Base-by-base conservation (phyloP, 2,797 vertebrate genomes). In the Babyrousa celebensis region DNA sequence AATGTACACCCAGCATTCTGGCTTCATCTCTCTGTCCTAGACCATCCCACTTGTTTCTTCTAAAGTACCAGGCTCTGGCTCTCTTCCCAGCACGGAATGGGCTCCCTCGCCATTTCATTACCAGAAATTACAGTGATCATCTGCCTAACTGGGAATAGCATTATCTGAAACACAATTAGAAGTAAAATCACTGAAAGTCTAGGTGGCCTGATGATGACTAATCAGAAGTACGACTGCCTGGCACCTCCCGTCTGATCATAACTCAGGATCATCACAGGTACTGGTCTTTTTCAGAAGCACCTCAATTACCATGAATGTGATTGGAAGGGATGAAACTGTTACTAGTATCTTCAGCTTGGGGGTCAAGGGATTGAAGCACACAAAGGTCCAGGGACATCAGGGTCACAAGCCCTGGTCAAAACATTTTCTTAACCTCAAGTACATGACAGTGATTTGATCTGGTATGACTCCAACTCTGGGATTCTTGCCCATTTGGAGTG, bases 111-210 rank as follows among this genome's bases (percentile, higher is more conserved):
- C 71, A 29, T 98, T 98, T 98, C 67, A 96, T 98, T 98, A 96
- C 96, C 93, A 98, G 97, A 98, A 98, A 94, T 97, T n/a, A 63
- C 60, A 94, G 71, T 80, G 74, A 97, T 97, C 93, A 96, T 97
- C 97, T 91, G 70, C 97, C 93, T 97, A 6, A 92, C 58, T 96
- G 94, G 95, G 80, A 90, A 89, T 21, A 92, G n/a, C 79, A 86
- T 96, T 96, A 67, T 36, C 52, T 95, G 89, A 97, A 97, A 95
- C 95, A 89, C 80, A 96, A 82, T 97, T 97, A 97, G 58, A 77
- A 97, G 6, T 67, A 60, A 93, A 86, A 6, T 36, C 77, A 16
- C 14, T 72, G 86, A 97, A 97, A 94, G 79, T 95, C 84, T 77
- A 93, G 94, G 78, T 96, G 80, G 95, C 93, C 96, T 12, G 0